Evolutionary conservation across 2,113 vertebrate species (phyloP).

Genomic region (Acrocephalus arundinaceus): DNA sequence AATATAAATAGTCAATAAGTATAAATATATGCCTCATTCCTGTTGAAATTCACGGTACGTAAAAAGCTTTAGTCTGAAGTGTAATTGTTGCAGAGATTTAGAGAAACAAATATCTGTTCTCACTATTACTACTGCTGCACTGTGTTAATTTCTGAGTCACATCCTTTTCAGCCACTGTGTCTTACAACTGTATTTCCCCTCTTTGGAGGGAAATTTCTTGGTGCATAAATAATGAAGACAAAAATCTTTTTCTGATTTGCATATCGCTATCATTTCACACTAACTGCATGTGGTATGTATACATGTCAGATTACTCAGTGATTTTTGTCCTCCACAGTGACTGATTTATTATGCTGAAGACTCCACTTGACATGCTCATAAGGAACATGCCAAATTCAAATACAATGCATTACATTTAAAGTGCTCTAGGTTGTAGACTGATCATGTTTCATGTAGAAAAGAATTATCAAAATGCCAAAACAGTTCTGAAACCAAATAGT

Average conservation of each 20-base stretch:
- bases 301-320: not conserved
- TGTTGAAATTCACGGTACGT: slow-evolving; percentile 17
- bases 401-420: not conserved
- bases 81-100: not conserved
- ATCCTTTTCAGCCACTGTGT: not conserved
- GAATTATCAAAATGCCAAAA: not conserved
- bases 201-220: not conserved
- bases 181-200: not conserved
- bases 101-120: not conserved
- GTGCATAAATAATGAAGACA: not conserved
- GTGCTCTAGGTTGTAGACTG: not conserved
- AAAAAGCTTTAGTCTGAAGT: not conserved
- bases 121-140: not conserved
- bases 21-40: not conserved
- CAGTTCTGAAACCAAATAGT: not conserved
- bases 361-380: not conserved
- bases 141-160: not conserved
- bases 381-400: not conserved
- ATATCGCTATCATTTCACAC: not conserved
- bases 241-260: not conserved
- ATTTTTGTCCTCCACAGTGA: not conserved
- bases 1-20: not conserved
- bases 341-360: not conserved
- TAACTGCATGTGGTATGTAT: not conserved
- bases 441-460: slow-evolving; percentile 7